These are phyloP conservation scores for Anoura caudifer DNA, from an alignment of 2,113 vertebrate genomes.

Conservation along the genomic window DNA sequence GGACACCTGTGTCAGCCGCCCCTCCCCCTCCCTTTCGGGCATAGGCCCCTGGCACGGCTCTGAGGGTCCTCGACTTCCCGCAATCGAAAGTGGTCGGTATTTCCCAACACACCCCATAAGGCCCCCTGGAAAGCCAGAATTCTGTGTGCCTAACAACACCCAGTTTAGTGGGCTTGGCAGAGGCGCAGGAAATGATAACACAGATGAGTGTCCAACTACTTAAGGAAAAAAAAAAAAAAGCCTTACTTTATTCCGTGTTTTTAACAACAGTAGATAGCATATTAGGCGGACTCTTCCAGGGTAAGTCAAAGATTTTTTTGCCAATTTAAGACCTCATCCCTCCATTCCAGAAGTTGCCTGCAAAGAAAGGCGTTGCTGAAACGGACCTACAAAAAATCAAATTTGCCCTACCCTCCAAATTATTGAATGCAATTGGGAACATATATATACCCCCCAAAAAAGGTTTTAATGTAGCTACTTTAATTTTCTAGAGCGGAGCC, in stretches of 20 bases:
- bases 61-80: not conserved
- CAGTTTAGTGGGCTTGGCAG: not conserved
- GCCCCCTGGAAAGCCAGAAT: not conserved
- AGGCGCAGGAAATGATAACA: not conserved
- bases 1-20: accelerated
- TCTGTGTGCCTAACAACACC: not conserved
- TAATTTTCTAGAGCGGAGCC: not conserved
- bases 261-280: not conserved
- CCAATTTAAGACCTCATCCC: not conserved
- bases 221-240: not conserved
- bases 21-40: accelerated
- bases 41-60: accelerated
- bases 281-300: not conserved
- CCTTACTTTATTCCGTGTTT: not conserved
- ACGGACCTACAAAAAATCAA: not conserved
- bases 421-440: not conserved
- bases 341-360: not conserved
- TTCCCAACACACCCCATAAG: accelerated
- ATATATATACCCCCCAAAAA: not conserved
- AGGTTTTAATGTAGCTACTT: not conserved
- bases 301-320: not conserved
- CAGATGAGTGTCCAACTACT: not conserved
- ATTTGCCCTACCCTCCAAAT: not conserved
- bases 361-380: not conserved
- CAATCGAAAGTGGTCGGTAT: not conserved